These are phyloP conservation scores for Mustela nigripes DNA, from an alignment of 2,113 vertebrate species.

Conservation along the genomic window DNA sequence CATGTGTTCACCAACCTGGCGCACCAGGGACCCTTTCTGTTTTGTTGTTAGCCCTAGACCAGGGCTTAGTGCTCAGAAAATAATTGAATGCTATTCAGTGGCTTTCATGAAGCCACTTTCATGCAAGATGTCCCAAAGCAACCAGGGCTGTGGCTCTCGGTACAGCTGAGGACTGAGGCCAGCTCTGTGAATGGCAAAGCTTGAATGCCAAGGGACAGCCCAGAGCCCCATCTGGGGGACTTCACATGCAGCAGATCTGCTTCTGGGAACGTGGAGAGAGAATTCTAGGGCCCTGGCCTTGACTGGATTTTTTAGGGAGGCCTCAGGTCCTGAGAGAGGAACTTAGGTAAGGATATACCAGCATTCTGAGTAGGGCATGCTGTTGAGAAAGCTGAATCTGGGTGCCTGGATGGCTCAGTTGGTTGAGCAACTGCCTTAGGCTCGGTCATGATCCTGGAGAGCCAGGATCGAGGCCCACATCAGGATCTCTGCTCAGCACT, in stretches of 20 bases:
- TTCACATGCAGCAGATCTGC: background rate
- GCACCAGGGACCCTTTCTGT: background rate
- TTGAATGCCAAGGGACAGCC: background rate
- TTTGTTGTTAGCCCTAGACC: background rate
- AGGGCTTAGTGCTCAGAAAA: background rate
- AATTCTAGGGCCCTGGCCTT: background rate
- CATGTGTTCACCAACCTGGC: background rate
- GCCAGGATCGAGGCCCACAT: too few relatives aligned
- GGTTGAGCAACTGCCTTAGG: too few relatives aligned
- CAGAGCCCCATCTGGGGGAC: background rate
- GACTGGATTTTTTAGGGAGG: background rate
- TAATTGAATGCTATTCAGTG: background rate
- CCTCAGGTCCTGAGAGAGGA: conserved; percentile 31
- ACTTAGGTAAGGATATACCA: background rate
- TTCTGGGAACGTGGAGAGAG: background rate
- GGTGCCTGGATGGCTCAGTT: too few relatives aligned
- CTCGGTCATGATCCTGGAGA: too few relatives aligned
- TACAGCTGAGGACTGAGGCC: background rate
- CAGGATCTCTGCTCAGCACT: too few relatives aligned
- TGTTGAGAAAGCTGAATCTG: background rate
- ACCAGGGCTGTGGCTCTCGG: background rate
- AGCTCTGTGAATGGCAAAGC: background rate
- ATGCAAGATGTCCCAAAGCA: background rate
- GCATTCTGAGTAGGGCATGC: background rate
- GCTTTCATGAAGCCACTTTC: background rate